Base-by-base conservation (phyloP, 2,113 vertebrate species). In the Motacilla alba region DNA sequence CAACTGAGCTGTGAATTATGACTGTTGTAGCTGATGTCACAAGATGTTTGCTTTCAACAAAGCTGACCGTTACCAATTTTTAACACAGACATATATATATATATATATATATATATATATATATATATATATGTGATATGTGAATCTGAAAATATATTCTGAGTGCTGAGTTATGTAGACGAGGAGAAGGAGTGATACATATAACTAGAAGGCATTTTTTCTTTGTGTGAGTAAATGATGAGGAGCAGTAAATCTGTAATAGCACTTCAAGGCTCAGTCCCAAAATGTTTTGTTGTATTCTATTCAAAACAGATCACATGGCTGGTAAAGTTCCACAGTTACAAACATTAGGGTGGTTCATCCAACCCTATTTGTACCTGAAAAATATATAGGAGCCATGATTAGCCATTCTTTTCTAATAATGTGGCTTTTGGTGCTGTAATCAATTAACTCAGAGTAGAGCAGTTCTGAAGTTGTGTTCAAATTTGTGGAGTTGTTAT, bases 81-180 rank as follows among this genome's bases (percentile, higher is more conserved):
- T 74, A 28, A 56, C 20, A 33, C 0, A 0, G 16, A 39, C 14
- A 35, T 27, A 30, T 23, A 56, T 4, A 59, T 24, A 18, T 30
- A 49, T 23, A 46, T 46, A 33, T 33, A 27, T 27, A 52, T 3
- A 55, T 21, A 23, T n/a, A 35, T 35, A 35, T 35, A 41, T 41
- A 41, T 41, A 41, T 14, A 35, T 35, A 35, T 35, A 35, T 35
- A 11, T 41, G 41, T 41, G 41, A 35, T 35, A 28, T 30, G 28
- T 64, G 1, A 67, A 79, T 58, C 37, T 83, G 12, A 8, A 52
- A 53, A 11, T 70, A 28, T 13, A 53, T 13, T 46, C 23, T 50
- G 58, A 72, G 73, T 53, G 41, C 15, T 7, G 9, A 31, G 46
- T 68, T 69, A 30, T 10, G 4, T 50, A 64, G 14, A 20, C 0